phyloP scores from a whole-genome alignment of 2,113 vertebrate genomes.

The Rutilus rutilus region DNA sequence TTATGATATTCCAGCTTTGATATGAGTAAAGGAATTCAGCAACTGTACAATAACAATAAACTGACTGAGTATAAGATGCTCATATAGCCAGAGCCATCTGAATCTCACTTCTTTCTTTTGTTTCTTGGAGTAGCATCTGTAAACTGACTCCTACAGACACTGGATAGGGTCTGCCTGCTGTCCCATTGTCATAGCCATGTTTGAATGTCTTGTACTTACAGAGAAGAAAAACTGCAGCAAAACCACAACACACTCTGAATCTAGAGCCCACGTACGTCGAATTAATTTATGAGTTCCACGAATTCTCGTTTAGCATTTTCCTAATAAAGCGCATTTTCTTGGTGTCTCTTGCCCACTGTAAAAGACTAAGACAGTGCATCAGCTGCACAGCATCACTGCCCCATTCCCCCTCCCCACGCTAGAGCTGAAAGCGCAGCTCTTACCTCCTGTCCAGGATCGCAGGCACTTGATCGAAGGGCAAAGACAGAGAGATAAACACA shows the following conservation, averaged over 20 bases:
- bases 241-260: constrained; percentile 20
- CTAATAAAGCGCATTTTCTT: constrained; percentile 33
- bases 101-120: constrained; percentile 35
- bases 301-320: constrained; percentile 32
- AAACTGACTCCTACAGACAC: constrained; percentile 56
- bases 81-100: neutral
- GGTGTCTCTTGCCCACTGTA: constrained; percentile 44
- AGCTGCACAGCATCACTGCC: constrained; percentile 56
- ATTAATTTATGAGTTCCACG: neutral
- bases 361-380: constrained; percentile 47
- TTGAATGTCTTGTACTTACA: constrained; percentile 41
- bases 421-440: constrained; percentile 62
- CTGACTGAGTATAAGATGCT: constrained; percentile 6
- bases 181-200: constrained; percentile 57
- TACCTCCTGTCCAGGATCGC: constrained; percentile 80
- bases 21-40: constrained; percentile 37
- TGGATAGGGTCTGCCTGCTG: constrained; percentile 49
- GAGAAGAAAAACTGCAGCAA: constrained; percentile 34
- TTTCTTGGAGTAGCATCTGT: constrained; percentile 50
- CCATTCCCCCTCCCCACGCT: constrained; percentile 51
- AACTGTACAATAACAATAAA: neutral
- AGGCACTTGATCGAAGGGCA: constrained; percentile 79
- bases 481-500: constrained; percentile 69
- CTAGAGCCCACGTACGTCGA: neutral
- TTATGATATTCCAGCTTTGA: neutral